Conservation (phyloP, 2,888 invertebrate species). For the Dolomedes plantarius region DNA sequence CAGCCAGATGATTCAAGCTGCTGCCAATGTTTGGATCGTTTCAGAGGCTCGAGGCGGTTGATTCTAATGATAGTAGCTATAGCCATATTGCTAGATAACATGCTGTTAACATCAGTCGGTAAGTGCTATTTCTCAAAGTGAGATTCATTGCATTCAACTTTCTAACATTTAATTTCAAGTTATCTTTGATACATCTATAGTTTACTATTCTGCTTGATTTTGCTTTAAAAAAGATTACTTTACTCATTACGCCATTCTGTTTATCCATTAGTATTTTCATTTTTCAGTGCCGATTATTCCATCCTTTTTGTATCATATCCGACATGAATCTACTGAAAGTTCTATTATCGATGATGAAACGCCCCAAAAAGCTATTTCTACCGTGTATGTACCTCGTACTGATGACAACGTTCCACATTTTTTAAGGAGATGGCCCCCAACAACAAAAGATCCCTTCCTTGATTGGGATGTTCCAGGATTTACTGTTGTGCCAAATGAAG, state of each 20-base stretch:
- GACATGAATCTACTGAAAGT: constrained; percentile 69
- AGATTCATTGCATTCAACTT: background rate
- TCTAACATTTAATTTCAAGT: background rate
- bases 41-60: constrained; percentile 90
- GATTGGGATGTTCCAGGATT: constrained; percentile 40
- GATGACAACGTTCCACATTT: constrained; percentile 50
- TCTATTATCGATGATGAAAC: background rate
- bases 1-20: constrained; percentile 2
- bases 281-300: constrained; percentile 97
- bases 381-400: constrained; percentile 18
- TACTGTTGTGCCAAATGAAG: constrained; percentile 57
- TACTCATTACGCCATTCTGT: no score
- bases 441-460: constrained; percentile 1
- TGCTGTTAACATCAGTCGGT: constrained; percentile 99
- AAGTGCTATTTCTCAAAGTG: constrained; percentile 79
- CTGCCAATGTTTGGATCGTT: constrained; percentile 22
- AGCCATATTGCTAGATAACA: constrained; percentile 97
- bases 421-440: constrained; percentile 9
- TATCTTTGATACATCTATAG: no score
- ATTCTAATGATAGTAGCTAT: constrained; percentile 98
- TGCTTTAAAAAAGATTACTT: no score
- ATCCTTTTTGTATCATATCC: constrained; percentile 88
- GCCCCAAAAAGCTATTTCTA: background rate
- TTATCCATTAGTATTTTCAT: no score
- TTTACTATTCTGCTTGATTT: no score